Evolutionary conservation across 2,113 vertebrate genomes (phyloP).

Genomic region (Tympanuchus pallidicinctus): DNA sequence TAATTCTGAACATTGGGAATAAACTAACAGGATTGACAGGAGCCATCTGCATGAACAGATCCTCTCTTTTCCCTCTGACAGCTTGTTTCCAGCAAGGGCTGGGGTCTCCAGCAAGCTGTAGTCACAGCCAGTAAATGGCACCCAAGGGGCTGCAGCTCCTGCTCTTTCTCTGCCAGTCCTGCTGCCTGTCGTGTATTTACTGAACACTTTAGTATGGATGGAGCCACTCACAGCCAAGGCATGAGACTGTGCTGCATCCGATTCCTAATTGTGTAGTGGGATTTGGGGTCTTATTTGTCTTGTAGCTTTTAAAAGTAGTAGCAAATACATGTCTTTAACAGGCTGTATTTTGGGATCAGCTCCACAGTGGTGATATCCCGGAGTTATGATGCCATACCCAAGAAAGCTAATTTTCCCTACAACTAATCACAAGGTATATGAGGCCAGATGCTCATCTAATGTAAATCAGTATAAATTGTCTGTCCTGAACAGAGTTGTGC

Average conservation of each 20-base stretch:
- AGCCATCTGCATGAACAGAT: background rate
- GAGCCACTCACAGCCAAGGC: background rate
- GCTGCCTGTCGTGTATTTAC: background rate
- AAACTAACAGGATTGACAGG: background rate
- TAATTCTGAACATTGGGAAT: background rate
- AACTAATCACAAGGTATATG: background rate
- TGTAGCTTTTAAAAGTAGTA: background rate
- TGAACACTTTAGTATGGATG: background rate
- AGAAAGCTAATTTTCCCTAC: background rate
- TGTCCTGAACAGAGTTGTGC: background rate
- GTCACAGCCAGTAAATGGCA: background rate
- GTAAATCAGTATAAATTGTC: background rate
- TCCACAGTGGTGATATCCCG: background rate
- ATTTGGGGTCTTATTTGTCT: background rate
- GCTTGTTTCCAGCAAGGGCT: background rate
- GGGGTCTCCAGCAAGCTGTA: slow-evolving; percentile 16
- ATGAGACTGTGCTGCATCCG: background rate
- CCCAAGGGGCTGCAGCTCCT: background rate
- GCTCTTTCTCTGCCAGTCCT: background rate
- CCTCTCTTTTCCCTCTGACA: background rate
- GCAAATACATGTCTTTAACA: background rate
- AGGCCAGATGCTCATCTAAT: background rate
- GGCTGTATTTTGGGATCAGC: background rate
- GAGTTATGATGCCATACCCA: background rate
- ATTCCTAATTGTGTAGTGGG: background rate